phyloP scores from a whole-genome alignment of 2,113 vertebrate species.

The Crotalus viridis region DNA sequence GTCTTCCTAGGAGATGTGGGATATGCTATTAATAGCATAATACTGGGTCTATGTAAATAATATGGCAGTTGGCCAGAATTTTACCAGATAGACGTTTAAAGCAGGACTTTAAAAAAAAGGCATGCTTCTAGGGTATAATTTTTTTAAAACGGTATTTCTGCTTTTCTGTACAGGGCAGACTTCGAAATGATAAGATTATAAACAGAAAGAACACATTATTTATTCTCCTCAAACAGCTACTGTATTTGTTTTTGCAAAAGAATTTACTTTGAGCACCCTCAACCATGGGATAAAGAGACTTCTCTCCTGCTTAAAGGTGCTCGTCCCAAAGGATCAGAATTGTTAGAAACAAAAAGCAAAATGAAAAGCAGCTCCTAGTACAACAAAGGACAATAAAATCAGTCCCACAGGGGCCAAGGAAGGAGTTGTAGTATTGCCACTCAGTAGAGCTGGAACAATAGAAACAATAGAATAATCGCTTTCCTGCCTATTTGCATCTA shows the following conservation, averaged over 20 bases:
- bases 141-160: not conserved
- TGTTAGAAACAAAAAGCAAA: not conserved
- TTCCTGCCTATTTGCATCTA: not conserved
- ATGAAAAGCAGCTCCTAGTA: not conserved
- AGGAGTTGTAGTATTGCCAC: not conserved
- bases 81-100: not conserved
- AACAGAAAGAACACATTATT: not conserved
- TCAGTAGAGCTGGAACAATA: not conserved
- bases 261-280: not conserved
- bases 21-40: not conserved
- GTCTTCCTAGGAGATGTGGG: not conserved
- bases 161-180: not conserved
- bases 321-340: not conserved
- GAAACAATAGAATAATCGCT: not conserved
- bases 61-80: not conserved
- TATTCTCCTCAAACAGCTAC: not conserved
- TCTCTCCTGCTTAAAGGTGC: not conserved
- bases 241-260: not conserved
- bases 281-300: not conserved
- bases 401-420: not conserved
- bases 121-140: not conserved
- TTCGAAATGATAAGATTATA: not conserved
- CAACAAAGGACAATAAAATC: not conserved
- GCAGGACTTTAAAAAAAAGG: no score
- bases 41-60: not conserved